A percentile compares a stretch with the other conserved stretches of the same genome.
These are phyloP conservation scores for Alexandromys fortis DNA, from an alignment of 2,113 vertebrate species.

Conservation along the genomic window DNA sequence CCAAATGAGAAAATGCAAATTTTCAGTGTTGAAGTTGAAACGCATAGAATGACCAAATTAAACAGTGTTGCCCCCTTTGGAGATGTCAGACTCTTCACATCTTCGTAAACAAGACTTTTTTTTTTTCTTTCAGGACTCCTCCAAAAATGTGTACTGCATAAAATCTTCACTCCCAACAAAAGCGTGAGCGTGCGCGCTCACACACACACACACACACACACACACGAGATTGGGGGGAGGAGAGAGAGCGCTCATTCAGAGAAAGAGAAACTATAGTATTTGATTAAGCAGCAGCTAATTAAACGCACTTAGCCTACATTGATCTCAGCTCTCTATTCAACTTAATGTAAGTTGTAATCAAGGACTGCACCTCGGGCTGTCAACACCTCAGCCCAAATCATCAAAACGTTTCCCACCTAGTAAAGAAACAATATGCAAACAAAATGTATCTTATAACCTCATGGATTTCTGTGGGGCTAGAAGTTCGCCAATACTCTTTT, in stretches of 20 bases:
- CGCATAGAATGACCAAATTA: neutral
- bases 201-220: too few species aligned
- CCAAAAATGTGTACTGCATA: neutral
- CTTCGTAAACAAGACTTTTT: neutral
- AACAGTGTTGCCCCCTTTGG: neutral
- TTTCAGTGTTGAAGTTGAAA: neutral
- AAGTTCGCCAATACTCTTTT: constrained; percentile 33
- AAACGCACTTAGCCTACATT: constrained; percentile 28
- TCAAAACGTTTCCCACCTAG: constrained; percentile 59
- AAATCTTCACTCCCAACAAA: neutral
- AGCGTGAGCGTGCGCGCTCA: neutral
- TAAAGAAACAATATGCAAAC: constrained; percentile 65
- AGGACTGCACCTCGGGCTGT: neutral
- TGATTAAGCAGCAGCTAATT: constrained; percentile 72
- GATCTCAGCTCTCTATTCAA: constrained; percentile 63
- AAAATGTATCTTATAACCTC: constrained; percentile 17
- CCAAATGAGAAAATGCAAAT: constrained; percentile 1
- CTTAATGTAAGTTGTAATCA: constrained; percentile 63
- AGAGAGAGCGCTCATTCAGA: constrained; percentile 12
- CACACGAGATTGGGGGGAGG: neutral
- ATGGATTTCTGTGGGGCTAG: neutral
- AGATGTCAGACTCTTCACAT: neutral
- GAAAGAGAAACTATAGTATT: constrained; percentile 44
- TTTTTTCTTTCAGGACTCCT: neutral
- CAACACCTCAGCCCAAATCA: constrained; percentile 67